Base-by-base conservation (phyloP, 2,888 invertebrate species). In the Patella caerulea region DNA sequence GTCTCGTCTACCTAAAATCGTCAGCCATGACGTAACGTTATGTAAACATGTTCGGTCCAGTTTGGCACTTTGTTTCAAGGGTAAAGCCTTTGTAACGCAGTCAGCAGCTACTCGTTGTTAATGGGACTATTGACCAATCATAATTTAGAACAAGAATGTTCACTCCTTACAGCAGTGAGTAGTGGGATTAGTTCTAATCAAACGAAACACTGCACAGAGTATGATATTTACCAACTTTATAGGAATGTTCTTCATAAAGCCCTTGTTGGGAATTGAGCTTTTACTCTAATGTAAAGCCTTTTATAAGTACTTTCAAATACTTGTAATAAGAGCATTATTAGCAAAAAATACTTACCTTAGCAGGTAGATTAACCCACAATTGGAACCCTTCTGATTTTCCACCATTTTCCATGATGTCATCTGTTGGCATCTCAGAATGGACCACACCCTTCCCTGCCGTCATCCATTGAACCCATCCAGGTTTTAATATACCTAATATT, bases 351-450 rank as follows among this genome's bases (percentile, higher is more conserved):
- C n/a, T 70, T 76, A 87, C 87, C 82, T 85, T 85, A 1, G 86
- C 82, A n/a, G 87, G 88, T 19, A 88, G 79, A 78, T 88, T 88
- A 71, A 88, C 84, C 88, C 88, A 88, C 3, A 88, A 81, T 74
- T 88, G 88, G 76, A 88, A 88, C 2, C 88, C 88, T 77, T 88
- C 88, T 80, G 82, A 79, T 29, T 78, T 75, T 12, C 88, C 88
- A 15, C 88, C 88, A 71, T 84, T 76, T 75, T 83, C 82, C 75
- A 82, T 71, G 7, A 86, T 65, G 53, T 86, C 84, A 71, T 84
- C 86, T 29, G 86, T 82, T 3, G 90, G 89, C 88, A 90, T 90
- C 78, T 90, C 90, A 12, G 87, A 85, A 79, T 89, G 90, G 11
- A 90, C 82, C 3, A 90, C 84, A n/a, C 89, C 89, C 79, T 86